Conservation (phyloP, 2,113 vertebrate genomes). For the Platycercus adscitus region DNA sequence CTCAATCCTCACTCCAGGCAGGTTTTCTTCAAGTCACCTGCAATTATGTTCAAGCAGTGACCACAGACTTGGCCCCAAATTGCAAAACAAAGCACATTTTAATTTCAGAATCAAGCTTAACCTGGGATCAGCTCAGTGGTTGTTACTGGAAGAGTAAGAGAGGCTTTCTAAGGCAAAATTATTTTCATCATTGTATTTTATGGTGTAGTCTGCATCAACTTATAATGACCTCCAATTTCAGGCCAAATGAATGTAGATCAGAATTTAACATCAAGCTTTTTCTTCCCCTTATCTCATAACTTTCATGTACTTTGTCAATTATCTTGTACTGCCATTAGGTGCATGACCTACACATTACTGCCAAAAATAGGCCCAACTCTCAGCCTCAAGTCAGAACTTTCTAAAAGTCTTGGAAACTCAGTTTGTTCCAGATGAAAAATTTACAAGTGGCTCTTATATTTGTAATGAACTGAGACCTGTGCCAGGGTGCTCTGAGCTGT, state of each 20-base stretch:
- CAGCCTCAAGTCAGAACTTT: neutral
- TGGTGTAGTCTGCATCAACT: neutral
- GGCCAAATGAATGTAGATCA: neutral
- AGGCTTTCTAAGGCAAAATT: neutral
- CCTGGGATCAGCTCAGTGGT: neutral
- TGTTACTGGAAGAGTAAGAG: neutral
- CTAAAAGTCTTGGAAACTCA: neutral
- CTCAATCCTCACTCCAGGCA: neutral
- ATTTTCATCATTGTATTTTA: neutral
- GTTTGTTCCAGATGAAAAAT: neutral
- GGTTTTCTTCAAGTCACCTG: neutral
- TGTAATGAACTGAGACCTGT: neutral
- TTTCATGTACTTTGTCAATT: neutral
- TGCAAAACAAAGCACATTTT: neutral
- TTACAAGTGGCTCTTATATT: neutral
- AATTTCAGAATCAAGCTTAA: neutral
- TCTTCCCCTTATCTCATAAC: neutral
- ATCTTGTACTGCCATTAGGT: neutral
- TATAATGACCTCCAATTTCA: neutral
- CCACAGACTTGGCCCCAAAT: neutral
- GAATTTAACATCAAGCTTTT: neutral
- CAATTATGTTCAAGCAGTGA: neutral
- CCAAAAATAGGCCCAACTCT: neutral
- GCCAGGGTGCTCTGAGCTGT: constrained; percentile 6
- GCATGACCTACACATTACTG: neutral